Conservation (phyloP, 2,888 invertebrate genomes). For the Temnothorax ravouxi region DNA sequence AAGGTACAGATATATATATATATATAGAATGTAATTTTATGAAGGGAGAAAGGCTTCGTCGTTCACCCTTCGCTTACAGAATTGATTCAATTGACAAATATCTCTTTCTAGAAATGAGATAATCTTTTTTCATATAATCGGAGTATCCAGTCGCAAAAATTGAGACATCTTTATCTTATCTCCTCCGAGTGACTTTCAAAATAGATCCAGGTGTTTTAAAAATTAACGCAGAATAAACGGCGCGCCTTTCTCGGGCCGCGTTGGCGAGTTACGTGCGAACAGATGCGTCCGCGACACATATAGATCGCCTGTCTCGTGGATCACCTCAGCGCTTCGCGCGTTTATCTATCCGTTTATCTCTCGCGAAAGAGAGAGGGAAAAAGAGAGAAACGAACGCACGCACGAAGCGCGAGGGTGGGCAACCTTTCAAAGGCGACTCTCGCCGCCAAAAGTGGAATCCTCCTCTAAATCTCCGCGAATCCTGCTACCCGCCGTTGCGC, state of each 20-base stretch:
- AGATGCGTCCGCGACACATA: neutral
- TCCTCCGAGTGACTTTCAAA: neutral
- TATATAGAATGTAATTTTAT: neutral
- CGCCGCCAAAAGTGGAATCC: neutral
- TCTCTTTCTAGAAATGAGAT: neutral
- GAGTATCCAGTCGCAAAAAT: neutral
- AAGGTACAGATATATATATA: too few species aligned
- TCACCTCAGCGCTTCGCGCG: neutral
- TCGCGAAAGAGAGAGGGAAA: too few species aligned
- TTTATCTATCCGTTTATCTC: neutral
- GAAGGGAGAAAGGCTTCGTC: neutral
- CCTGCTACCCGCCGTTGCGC: neutral
- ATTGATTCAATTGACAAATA: too few species aligned
- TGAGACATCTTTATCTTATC: slow-evolving; percentile 1
- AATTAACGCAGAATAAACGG: neutral
- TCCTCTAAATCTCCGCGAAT: neutral
- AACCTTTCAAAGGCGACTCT: slow-evolving; percentile 5
- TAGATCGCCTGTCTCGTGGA: neutral
- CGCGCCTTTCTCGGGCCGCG: neutral
- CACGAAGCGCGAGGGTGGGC: slow-evolving; percentile 1
- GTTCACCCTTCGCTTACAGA: too few species aligned
- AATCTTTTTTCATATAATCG: neutral
- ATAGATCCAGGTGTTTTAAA: neutral
- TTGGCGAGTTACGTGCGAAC: neutral
- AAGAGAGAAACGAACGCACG: too few species aligned